Conservation (phyloP, 2,888 invertebrate genomes). For the Eupsilia transversa region DNA sequence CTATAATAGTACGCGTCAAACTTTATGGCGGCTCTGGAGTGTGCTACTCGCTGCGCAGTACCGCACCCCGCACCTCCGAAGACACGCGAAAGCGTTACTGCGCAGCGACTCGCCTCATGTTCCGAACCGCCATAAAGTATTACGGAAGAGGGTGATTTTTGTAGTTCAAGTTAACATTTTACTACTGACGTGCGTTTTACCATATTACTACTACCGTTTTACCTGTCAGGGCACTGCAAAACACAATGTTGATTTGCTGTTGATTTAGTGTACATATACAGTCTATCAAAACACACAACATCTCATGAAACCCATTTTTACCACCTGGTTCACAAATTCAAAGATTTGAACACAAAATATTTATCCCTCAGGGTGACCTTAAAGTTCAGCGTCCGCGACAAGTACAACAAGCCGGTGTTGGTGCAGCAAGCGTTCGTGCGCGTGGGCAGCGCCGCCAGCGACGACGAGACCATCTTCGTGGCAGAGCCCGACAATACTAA, state of each 20-base stretch:
- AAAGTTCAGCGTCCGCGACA: slow-evolving; percentile 95
- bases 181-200: not conserved
- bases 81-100: no score
- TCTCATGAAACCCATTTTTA: not conserved
- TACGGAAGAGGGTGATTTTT: not conserved
- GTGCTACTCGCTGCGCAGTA: no score
- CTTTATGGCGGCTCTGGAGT: no score
- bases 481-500: slow-evolving; percentile 95
- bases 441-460: slow-evolving; percentile 92
- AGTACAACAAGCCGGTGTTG: slow-evolving; percentile 92
- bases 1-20: no score
- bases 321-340: not conserved
- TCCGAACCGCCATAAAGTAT: no score
- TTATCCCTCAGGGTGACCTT: slow-evolving; percentile 91
- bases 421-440: slow-evolving; percentile 97
- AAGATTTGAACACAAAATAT: not conserved
- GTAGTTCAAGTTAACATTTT: not conserved
- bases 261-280: not conserved
- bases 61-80: no score
- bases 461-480: slow-evolving; percentile 98
- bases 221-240: no score
- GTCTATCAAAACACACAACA: not conserved
- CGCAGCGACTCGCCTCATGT: no score
- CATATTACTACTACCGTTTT: no score
- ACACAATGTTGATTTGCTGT: not conserved